Evolutionary conservation across 2,797 vertebrate genomes (phyloP), one percentile per base, ranked within the genome.

Genomic region (Rousettus madagascariensis): DNA sequence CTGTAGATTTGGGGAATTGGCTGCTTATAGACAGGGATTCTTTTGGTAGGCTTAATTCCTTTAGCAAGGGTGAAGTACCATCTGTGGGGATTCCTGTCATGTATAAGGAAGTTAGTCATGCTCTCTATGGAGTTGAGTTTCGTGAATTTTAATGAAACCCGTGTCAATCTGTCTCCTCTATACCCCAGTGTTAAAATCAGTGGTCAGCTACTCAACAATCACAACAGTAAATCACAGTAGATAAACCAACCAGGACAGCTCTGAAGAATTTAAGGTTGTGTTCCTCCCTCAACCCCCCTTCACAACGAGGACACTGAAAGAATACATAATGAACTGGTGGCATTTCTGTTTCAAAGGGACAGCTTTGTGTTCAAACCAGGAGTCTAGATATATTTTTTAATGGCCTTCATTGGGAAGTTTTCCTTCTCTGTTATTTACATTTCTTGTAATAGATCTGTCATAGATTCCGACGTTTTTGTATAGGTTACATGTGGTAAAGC

Each of bases 71-170:
- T 98, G 97, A 98, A 97, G 97, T 97, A 97, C 95, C 97, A 97
- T 98, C 98, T 98, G 97, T 98, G 97, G 98, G 98, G 97, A 98
- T 98, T 98, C 98, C 97, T 98, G 98, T 98, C 98, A 98, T 98
- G 98, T 98, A 96, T 97, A 97, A 98, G 97, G 97, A 98, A 98
- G 98, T 98, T 98, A 98, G 98, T 98, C 96, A 97, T 97, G 97
- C 97, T 98, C 98, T 98, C 98, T 89, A 75, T 7, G 96, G 98
- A 98, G 93, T 86, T 97, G 97, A 98, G 96, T 97, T 98, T 96
- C 97, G 98, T 98, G 98, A 98, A 98, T 98, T 98, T 98, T 98
- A 98, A 98, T 98, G 98, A 98, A 98, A 98, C 77, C 86, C 65
- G 33, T 97, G 98, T 98, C 98, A 98, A 96, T 98, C 98, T 98